These are phyloP conservation scores for Leptinotarsa undecemlineata DNA, from an alignment of 1,140 invertebrate species.

Conservation along the genomic window DNA sequence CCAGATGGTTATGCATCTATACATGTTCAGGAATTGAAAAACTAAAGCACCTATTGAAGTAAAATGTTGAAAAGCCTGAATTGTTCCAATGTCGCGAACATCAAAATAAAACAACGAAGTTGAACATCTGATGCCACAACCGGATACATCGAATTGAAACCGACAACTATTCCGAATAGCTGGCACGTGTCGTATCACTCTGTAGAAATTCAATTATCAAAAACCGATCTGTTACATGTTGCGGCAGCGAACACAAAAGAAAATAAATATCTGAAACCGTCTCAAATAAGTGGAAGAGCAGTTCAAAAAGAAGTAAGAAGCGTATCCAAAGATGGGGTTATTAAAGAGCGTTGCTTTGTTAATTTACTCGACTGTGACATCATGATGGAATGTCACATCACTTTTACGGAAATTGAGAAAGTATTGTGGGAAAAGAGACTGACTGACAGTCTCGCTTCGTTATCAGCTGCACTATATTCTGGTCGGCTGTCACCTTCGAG, in stretches of 20 bases:
- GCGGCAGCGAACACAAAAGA: constrained; percentile 21
- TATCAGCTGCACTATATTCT: constrained; percentile 52
- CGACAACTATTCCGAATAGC: neutral
- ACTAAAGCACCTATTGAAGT: too few relatives aligned
- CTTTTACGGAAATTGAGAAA: constrained; percentile 56
- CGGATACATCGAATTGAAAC: neutral
- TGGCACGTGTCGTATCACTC: constrained; percentile 2
- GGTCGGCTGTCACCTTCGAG: constrained; percentile 44
- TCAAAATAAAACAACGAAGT: neutral
- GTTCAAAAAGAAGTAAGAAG: constrained; percentile 22
- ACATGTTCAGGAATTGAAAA: too few relatives aligned
- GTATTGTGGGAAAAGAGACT: constrained; percentile 53
- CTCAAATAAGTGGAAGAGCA: constrained; percentile 9
- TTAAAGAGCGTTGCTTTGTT: constrained; percentile 53
- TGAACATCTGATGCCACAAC: neutral
- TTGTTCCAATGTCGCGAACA: too few relatives aligned
- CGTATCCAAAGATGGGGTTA: constrained; percentile 41
- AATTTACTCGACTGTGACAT: constrained; percentile 54
- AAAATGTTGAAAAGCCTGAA: too few relatives aligned
- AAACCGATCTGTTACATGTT: constrained; percentile 20
- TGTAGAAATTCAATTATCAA: constrained; percentile 23
- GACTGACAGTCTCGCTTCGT: constrained; percentile 55
- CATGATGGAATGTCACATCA: constrained; percentile 56
- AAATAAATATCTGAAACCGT: constrained; percentile 12
- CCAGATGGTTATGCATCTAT: too few relatives aligned